These are phyloP conservation scores for Pimpla rufipes DNA, from an alignment of 2,888 invertebrate genomes.

Conservation along the genomic window DNA sequence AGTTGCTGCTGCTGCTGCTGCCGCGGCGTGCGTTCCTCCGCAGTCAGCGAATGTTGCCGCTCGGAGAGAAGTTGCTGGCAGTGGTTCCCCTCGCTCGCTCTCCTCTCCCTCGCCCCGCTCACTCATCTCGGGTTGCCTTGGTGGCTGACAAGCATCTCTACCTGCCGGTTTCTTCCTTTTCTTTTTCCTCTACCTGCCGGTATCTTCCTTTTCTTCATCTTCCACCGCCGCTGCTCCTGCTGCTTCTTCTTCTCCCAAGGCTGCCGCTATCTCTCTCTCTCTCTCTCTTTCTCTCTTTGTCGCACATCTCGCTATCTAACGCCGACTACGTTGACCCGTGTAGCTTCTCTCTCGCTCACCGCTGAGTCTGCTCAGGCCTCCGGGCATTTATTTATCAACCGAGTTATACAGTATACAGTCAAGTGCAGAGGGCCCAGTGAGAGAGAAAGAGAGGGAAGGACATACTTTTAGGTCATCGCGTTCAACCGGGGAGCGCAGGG, in stretches of 20 bases:
- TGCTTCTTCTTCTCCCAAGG: conserved; percentile 1
- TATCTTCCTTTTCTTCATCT: conserved; percentile 1
- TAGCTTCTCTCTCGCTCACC: not conserved
- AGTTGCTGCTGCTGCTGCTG: conserved; percentile 26
- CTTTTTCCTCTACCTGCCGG: not conserved
- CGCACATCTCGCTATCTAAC: conserved; percentile 6
- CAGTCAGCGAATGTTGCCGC: conserved; percentile 36
- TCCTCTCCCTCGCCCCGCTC: conserved; percentile 26
- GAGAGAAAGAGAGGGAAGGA: conserved; percentile 22
- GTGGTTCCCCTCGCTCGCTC: not conserved
- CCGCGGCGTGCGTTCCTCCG: conserved; percentile 21
- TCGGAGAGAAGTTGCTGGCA: conserved; percentile 35
- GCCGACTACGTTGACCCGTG: not conserved
- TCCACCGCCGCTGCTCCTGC: too few species aligned
- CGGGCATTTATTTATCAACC: not conserved
- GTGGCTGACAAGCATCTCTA: conserved; percentile 37
- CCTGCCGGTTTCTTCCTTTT: conserved; percentile 31
- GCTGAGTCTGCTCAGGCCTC: not conserved
- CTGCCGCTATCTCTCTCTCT: not conserved
- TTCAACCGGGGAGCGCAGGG: not conserved
- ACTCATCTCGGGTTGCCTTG: conserved; percentile 36
- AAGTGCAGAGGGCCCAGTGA: not conserved
- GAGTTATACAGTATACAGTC: not conserved
- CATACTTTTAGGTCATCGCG: conserved; percentile 23
- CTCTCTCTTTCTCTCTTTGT: conserved; percentile 8